These are phyloP conservation scores for Psilanteris sp. DNA, from an alignment of 1,140 invertebrate genomes.

Conservation along the genomic window DNA sequence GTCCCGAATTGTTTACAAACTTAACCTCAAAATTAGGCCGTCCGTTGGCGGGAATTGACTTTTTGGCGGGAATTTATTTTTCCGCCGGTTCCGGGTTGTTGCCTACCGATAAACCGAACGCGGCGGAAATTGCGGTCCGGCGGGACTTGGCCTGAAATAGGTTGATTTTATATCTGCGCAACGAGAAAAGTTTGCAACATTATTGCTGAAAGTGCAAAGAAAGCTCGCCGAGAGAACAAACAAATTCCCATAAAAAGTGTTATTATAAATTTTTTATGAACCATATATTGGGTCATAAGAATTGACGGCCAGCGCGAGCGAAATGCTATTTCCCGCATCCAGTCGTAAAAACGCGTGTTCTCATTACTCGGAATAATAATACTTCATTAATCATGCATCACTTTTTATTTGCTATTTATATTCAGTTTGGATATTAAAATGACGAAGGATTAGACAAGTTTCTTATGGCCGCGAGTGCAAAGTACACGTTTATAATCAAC, in stretches of 20 bases:
- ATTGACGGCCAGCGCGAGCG: slow-evolving; percentile 36
- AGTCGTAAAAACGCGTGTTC: slow-evolving; percentile 50
- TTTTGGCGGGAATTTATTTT: too few species aligned
- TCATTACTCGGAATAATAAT: slow-evolving; percentile 51
- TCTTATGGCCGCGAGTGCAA: slow-evolving; percentile 1
- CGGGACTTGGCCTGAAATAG: slow-evolving; percentile 54
- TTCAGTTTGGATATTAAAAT: slow-evolving; percentile 40
- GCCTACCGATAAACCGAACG: slow-evolving; percentile 31
- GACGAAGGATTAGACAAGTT: slow-evolving; percentile 25
- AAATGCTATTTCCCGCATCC: slow-evolving; percentile 47
- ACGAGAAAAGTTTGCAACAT: slow-evolving; percentile 50
- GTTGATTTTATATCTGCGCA: slow-evolving; percentile 57
- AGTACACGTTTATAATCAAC: slow-evolving; percentile 10
- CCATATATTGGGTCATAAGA: slow-evolving; percentile 53
- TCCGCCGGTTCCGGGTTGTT: too few species aligned
- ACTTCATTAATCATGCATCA: slow-evolving; percentile 41
- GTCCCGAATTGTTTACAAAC: too few species aligned
- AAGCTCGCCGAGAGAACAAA: slow-evolving; percentile 42
- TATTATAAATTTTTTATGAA: slow-evolving; percentile 59
- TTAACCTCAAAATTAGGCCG: too few species aligned
- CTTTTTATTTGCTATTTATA: slow-evolving; percentile 32
- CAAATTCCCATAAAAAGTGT: slow-evolving; percentile 55
- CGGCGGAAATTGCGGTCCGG: slow-evolving; percentile 54
- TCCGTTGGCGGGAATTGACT: slow-evolving; percentile 18
- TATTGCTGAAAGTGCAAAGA: slow-evolving; percentile 54